These are phyloP conservation scores for Andrena flavipes DNA, from an alignment of 2,888 invertebrate species.

Conservation along the genomic window DNA sequence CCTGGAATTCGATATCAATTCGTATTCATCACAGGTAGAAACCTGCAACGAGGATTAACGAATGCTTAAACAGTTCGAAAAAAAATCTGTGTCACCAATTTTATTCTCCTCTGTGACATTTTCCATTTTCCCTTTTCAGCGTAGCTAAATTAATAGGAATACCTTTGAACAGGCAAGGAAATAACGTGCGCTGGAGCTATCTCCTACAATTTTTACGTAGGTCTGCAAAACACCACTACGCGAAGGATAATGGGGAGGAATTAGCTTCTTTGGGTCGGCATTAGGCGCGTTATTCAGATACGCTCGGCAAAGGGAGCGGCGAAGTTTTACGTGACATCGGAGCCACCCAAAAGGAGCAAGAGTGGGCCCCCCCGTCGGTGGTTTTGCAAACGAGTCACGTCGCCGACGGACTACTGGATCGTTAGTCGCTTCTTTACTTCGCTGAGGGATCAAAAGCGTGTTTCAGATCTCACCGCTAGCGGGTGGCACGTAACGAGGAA, in stretches of 20 bases:
- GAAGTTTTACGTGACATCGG: conserved; percentile 38
- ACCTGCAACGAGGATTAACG: too few relatives aligned
- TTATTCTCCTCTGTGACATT: too few relatives aligned
- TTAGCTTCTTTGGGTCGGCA: conserved; percentile 35
- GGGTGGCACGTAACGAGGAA: conserved; percentile 63
- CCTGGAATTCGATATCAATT: too few relatives aligned
- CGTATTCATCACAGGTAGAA: too few relatives aligned
- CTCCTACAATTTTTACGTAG: neutral
- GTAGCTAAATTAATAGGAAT: too few relatives aligned
- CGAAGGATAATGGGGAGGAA: conserved; percentile 37
- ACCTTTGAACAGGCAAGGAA: too few relatives aligned
- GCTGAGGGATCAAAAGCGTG: conserved; percentile 51
- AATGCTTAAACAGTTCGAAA: too few relatives aligned
- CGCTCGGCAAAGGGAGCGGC: conserved; percentile 17
- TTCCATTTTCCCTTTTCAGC: too few relatives aligned
- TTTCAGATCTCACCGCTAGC: conserved; percentile 60
- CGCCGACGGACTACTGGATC: conserved; percentile 53
- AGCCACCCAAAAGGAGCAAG: conserved; percentile 21
- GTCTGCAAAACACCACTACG: neutral
- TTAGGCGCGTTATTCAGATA: conserved; percentile 58
- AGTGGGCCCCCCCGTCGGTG: neutral
- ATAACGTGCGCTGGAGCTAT: neutral
- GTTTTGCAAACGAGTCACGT: conserved; percentile 60
- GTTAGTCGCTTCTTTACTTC: conserved; percentile 58
- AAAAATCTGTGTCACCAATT: too few relatives aligned